A percentile compares a stretch with the other conserved stretches of the same genome.
Evolutionary conservation across 2,888 invertebrate genomes (phyloP).

Genomic region (Drosophila mettleri): DNA sequence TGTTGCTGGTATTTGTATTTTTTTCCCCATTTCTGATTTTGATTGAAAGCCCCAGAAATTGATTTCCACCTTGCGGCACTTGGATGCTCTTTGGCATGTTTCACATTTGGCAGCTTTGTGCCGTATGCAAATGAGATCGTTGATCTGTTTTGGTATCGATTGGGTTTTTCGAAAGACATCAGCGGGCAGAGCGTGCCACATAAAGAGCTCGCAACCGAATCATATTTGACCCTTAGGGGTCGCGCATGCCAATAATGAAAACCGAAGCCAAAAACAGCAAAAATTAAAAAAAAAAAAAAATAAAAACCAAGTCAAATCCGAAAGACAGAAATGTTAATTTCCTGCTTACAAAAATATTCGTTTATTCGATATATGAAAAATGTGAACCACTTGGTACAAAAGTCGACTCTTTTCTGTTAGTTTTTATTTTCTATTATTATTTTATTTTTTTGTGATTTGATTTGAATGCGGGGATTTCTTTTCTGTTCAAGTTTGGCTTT

Average conservation of each 20-base stretch:
- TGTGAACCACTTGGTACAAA: constrained; percentile 38
- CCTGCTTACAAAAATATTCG: constrained; percentile 18
- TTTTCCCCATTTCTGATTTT: constrained; percentile 66
- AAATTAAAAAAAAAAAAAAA: constrained; percentile 12
- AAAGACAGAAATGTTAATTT: constrained; percentile 69
- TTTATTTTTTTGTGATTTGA: too few relatives aligned
- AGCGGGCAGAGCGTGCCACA: constrained; percentile 43
- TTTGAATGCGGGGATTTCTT: constrained; percentile 17
- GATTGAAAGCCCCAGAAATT: constrained; percentile 78
- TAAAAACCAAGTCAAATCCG: neutral
- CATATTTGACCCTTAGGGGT: constrained; percentile 79
- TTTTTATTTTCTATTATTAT: too few relatives aligned
- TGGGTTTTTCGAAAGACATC: constrained; percentile 66
- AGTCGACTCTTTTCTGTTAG: constrained; percentile 13
- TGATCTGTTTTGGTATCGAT: constrained; percentile 81
- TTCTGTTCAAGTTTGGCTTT: constrained; percentile 45
- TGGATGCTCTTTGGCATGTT: constrained; percentile 73
- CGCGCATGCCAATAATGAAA: constrained; percentile 67
- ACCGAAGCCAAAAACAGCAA: constrained; percentile 45
- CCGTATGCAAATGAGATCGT: constrained; percentile 81
- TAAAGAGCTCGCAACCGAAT: constrained; percentile 69
- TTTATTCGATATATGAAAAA: constrained; percentile 47
- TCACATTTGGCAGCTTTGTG: constrained; percentile 72
- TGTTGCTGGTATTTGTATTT: constrained; percentile 7
- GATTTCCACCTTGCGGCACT: constrained; percentile 79